Base-by-base conservation (phyloP, 2,888 invertebrate genomes). In the Microctonus brassicae region DNA sequence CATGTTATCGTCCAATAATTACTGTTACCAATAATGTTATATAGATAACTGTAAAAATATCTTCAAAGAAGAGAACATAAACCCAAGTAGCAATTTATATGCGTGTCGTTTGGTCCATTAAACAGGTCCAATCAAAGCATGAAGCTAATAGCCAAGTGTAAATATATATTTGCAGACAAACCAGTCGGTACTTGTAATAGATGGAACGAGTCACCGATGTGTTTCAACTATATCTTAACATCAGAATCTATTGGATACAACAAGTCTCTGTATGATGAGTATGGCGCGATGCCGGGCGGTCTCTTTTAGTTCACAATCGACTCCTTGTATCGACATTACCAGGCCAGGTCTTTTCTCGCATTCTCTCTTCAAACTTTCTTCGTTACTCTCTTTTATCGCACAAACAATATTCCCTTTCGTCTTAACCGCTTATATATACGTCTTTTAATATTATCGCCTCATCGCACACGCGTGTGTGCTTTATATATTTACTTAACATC, bases 61-160 rank as follows among this genome's bases (percentile, higher is more conserved):
- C 83, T 83, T 84, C 81, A 84, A 85, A 86, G 85, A 77, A 75
- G 76, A 39, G 63, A 52, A 26, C 13, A 63, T 58, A 70, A 69
- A 79, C 75, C 81, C 79, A 82, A 83, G 82, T 81, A 79, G 85
- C 83, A 84, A 86, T 87, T 86, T 83, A 86, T 85, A 83, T 82
- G 84, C 85, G 82, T 82, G 85, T 85, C 85, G 84, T 80, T 78
- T 81, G 85, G 82, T 78, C 82, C 86, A 86, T 87, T 86, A 86
- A 86, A 82, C 83, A 80, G 78, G 82, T 83, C 84, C 85, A 86
- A 87, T 87, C 86, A 87, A 86, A 86, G 83, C 83, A n/a, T 78
- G 78, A 77, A 81, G 84, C 83, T 86, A 87, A 86, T 86, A 86
- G 84, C 81, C 75, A 76, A 76, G 79, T 75, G 47, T n/a, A 1